Evolutionary conservation across 1,140 invertebrate genomes (phyloP).

Genomic region (Delia radicum): DNA sequence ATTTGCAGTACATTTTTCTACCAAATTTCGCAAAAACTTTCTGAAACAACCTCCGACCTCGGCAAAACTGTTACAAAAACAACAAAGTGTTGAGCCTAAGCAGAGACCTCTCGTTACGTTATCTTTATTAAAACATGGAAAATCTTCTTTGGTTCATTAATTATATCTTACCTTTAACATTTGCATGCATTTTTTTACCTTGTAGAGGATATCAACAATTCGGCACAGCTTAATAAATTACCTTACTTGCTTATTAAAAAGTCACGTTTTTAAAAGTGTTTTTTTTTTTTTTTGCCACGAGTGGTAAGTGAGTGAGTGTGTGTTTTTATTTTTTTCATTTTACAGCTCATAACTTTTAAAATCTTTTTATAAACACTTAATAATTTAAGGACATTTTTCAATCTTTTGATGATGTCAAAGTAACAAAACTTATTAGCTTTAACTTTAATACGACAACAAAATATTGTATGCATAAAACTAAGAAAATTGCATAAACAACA

Average conservation of each 20-base stretch:
- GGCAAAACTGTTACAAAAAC: no score
- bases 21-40: no score
- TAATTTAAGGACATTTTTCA: constrained; percentile 31
- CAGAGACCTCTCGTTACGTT: no score
- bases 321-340: not conserved
- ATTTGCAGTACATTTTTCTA: no score
- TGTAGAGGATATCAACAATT: not conserved
- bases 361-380: constrained; percentile 23
- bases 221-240: no score
- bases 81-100: no score
- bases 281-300: not conserved
- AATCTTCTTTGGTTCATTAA: no score
- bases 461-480: constrained; percentile 1
- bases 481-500: constrained; percentile 9
- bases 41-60: no score
- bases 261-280: not conserved
- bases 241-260: not conserved
- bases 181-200: no score
- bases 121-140: no score
- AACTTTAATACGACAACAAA: constrained; percentile 30
- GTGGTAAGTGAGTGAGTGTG: not conserved
- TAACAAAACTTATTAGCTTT: constrained; percentile 26
- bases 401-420: constrained; percentile 28
- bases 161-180: no score
- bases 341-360: not conserved